Conservation (phyloP, 2,888 invertebrate genomes). For the Agriopis marginaria region DNA sequence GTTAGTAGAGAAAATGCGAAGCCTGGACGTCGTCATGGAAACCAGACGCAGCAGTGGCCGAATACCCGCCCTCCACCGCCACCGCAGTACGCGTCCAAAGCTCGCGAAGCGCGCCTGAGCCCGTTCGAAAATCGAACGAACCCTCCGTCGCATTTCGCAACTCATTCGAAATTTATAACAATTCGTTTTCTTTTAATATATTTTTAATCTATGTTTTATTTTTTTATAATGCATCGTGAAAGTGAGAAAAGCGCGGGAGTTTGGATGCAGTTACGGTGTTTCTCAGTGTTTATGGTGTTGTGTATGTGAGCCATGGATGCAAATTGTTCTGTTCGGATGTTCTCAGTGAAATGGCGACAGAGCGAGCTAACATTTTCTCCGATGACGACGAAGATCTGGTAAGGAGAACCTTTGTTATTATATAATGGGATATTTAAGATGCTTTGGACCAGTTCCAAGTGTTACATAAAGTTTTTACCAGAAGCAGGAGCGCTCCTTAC, state of each 20-base stretch:
- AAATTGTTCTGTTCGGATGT: constrained; percentile 59
- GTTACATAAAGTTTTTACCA: constrained; percentile 63
- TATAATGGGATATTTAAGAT: constrained; percentile 62
- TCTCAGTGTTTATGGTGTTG: constrained; percentile 66
- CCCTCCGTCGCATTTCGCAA: constrained; percentile 41
- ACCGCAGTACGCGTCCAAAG: constrained; percentile 74
- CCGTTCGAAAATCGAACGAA: constrained; percentile 36
- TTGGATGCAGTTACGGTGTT: constrained; percentile 82
- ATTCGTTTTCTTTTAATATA: constrained; percentile 19
- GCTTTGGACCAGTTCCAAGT: constrained; percentile 65
- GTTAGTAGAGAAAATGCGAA: constrained; percentile 49
- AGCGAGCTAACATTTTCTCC: constrained; percentile 76
- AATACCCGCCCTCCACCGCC: constrained; percentile 78
- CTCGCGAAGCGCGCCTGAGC: constrained; percentile 58
- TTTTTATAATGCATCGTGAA: constrained; percentile 25
- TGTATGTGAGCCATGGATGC: constrained; percentile 77
- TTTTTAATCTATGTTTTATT: constrained; percentile 34
- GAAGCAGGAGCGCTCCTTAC: constrained; percentile 44
- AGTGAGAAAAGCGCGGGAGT: constrained; percentile 39
- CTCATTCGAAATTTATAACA: constrained; percentile 35
- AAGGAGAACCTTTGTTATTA: constrained; percentile 56
- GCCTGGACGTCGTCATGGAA: constrained; percentile 70
- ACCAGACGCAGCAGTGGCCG: constrained; percentile 82
- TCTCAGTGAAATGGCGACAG: constrained; percentile 75
- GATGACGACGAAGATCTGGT: constrained; percentile 83